Base-by-base conservation (phyloP, 2,888 invertebrate genomes). In the Eurytoma californica region DNA sequence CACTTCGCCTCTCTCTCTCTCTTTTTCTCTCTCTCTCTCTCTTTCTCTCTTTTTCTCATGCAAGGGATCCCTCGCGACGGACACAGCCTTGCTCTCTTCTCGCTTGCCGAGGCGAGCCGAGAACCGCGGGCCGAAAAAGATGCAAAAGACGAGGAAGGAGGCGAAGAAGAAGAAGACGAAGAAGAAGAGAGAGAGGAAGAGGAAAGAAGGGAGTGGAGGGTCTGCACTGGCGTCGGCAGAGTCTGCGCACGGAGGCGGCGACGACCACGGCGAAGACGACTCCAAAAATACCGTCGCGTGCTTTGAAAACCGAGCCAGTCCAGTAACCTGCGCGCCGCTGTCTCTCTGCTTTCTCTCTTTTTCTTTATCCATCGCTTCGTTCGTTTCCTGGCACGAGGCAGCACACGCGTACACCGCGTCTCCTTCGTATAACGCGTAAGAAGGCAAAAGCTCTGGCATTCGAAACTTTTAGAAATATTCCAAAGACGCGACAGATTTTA, bases 211-310 rank as follows among this genome's bases (percentile, higher is more conserved):
- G 30, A 20, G 65, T 70, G 66, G 77, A 57, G 24, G 20, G 51
- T 24, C 20, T 51, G 30, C n/a, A 12, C 13, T 30, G 69, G 53
- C 53, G 53, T 53, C 53, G 53, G 39, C 68, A 24, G 61, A 61
- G 49, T 63, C 63, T 63, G 63, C 24, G 16, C 18, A 24, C 51
- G 30, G 55, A 49, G 39, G 55, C 57, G 69, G 69, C 77, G 80
- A 72, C 80, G 77, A 72, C 82, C 81, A 67, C 79, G 78, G 70
- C 72, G 74, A 83, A 75, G 82, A 75, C 74, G 75, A 67, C 76
- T 82, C 83, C 81, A 82, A 82, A 81, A 83, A 82, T 82, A 80
- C 75, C 81, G 82, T 61, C 72, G 82, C 72, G 77, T 75, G 83
- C 82, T 82, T 80, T 74, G 77, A 69, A 74, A 78, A 82, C 30